Evolutionary conservation across 2,888 invertebrate species (phyloP).

Genomic region (Eupithecia abbreviata): DNA sequence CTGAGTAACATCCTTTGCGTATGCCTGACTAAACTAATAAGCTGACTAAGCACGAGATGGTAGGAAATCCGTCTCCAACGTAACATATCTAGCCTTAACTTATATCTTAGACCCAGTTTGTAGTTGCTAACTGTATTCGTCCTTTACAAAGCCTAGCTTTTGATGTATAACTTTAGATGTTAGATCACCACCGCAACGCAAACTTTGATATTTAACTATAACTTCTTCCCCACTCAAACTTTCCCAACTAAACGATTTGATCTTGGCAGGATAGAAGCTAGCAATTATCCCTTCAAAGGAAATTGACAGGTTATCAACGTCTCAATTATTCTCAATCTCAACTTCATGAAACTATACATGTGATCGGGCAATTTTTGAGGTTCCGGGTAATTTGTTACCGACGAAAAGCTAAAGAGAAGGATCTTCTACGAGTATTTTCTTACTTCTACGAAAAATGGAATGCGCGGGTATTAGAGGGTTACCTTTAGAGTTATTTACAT

Average conservation of each 20-base stretch:
- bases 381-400: too few species aligned
- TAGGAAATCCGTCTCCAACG: not conserved
- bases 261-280: not conserved
- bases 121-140: not conserved
- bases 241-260: conserved; percentile 5
- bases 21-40: not conserved
- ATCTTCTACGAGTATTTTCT: too few species aligned
- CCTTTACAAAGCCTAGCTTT: not conserved
- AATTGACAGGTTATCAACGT: conserved; percentile 5
- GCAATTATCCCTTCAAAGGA: conserved; percentile 1
- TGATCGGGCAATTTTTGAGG: not conserved
- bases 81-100: not conserved
- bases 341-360: not conserved
- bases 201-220: not conserved
- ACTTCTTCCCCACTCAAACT: conserved; percentile 5
- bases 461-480: too few species aligned
- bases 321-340: not conserved
- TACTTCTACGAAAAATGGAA: too few species aligned
- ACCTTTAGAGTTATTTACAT: too few species aligned
- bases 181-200: not conserved
- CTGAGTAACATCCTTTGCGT: not conserved
- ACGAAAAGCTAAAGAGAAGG: too few species aligned
- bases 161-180: not conserved
- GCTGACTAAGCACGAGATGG: not conserved
- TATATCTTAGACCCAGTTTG: not conserved